Evolutionary conservation across 2,797 vertebrate species (phyloP), one percentile per base, ranked within the genome.

Genomic region (Sebastes taczanowskii): DNA sequence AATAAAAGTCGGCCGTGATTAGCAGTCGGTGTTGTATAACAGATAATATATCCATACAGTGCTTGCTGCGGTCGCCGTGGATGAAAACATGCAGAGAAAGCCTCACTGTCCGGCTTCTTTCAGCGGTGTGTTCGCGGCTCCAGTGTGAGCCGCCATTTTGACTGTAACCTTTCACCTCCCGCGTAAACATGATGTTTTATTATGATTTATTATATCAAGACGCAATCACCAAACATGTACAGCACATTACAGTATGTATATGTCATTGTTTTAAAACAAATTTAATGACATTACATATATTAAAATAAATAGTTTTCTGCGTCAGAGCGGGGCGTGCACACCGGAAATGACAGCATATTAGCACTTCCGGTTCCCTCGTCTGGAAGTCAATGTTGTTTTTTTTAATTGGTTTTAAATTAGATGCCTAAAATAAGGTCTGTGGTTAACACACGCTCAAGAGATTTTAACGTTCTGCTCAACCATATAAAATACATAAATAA

Each of bases 121-220:
- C 0, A 6, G 27, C 11, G n/a, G 5, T 60, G 16, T 53, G 30
- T 55, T 4, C 2, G 5, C 7, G 0, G 11, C 1, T 4, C 1
- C 3, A 0, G 0, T 1, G 55, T 1, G 65, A 23, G 87, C 92
- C 22, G 94, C 95, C 96, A 96, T 97, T 84, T 97, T 96, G 88
- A 20, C 62, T 0, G 52, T 78, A 71, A 94, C 95, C 95, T 95
- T 91, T 95, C 69, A 95, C 86, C 94, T 94, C 87, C 88, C 73
- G 90, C 83, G 80, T 32, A 88, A 91, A 64, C 59, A 77, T 4
- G 0, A 67, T 23, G 9, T 71, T 35, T 4, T 38, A 38, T 22
- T 58, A 14, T 23, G 3, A 67, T 34, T 16, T 71, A 14, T 29
- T 29, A 60, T n/a, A 34, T 9, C 4, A 4, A 20, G 0, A 53